A percentile compares a stretch with the other conserved stretches of the same genome.
Evolutionary conservation across 37 sponge, comb jelly and placozoan genomes (phyloP).

Genomic region (Eunapius fragilis): DNA sequence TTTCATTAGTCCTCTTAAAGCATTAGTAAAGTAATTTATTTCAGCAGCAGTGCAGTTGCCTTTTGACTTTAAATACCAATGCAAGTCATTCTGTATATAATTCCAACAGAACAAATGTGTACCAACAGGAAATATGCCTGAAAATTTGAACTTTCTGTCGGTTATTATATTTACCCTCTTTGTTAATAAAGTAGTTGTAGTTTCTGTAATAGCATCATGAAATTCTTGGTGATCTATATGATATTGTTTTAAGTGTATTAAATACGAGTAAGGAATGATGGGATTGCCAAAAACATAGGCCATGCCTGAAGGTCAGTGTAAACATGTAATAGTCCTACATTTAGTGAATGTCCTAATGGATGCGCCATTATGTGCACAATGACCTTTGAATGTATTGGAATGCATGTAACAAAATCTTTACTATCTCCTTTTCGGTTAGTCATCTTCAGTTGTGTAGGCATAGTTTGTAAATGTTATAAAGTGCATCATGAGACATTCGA

Average conservation of each 20-base stretch:
- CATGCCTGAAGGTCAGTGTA: too few species aligned
- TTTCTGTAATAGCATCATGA: background rate
- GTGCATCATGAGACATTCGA: too few species aligned
- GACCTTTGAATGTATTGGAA: too few species aligned
- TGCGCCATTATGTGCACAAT: too few species aligned
- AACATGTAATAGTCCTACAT: too few species aligned
- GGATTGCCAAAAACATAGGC: background rate
- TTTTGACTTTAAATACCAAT: background rate
- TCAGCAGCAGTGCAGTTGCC: background rate
- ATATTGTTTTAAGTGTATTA: conserved; percentile 1
- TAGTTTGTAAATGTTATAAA: too few species aligned
- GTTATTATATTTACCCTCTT: background rate
- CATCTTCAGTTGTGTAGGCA: too few species aligned
- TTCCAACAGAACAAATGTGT: background rate
- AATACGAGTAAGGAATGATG: background rate
- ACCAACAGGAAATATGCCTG: conserved; percentile 3
- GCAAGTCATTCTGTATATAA: background rate
- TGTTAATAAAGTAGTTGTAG: background rate
- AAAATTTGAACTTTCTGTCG: conserved; percentile 4
- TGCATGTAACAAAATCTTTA: too few species aligned
- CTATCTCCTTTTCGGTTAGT: too few species aligned
- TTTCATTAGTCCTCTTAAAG: conserved; percentile 1
- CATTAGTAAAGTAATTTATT: background rate
- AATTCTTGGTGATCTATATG: background rate
- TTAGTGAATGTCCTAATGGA: too few species aligned